Percentiles rank a stretch among this genome's conserved stretches.
phyloP scores from a whole-genome alignment of 2,888 invertebrate species.

The Erebia aethiops region DNA sequence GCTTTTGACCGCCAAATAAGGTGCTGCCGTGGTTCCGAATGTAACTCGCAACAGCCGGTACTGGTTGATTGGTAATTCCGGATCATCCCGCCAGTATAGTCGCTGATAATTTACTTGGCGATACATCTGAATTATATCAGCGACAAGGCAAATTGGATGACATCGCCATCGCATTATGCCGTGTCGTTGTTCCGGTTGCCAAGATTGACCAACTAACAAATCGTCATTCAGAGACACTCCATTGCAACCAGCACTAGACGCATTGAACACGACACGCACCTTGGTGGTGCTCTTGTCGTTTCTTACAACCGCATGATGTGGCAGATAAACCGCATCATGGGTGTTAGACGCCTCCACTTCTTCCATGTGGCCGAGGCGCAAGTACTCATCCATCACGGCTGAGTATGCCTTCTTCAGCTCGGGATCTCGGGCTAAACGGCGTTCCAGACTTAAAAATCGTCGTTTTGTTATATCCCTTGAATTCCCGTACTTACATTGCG shows the following conservation, averaged over 20 bases:
- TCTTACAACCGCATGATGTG: slow-evolving; percentile 4
- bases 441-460: too few relatives aligned
- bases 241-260: neutral
- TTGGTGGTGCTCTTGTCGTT: neutral
- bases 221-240: slow-evolving; percentile 42
- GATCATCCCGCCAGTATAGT: slow-evolving; percentile 35
- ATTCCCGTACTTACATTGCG: too few relatives aligned
- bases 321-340: slow-evolving; percentile 4
- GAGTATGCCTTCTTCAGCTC: neutral
- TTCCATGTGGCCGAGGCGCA: neutral
- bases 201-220: slow-evolving; percentile 42
- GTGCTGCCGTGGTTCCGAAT: slow-evolving; percentile 39
- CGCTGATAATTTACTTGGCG: neutral
- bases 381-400: neutral
- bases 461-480: too few relatives aligned
- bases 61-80: slow-evolving; percentile 16
- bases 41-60: slow-evolving; percentile 36
- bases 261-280: neutral
- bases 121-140: slow-evolving; percentile 11
- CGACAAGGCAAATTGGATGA: neutral
- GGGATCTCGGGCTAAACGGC: neutral
- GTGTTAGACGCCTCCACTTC: neutral
- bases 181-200: slow-evolving; percentile 42
- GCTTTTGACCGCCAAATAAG: slow-evolving; percentile 38
- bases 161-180: neutral